phyloP scores from a whole-genome alignment of 1,140 invertebrate genomes.

The Cydia fagiglandana region DNA sequence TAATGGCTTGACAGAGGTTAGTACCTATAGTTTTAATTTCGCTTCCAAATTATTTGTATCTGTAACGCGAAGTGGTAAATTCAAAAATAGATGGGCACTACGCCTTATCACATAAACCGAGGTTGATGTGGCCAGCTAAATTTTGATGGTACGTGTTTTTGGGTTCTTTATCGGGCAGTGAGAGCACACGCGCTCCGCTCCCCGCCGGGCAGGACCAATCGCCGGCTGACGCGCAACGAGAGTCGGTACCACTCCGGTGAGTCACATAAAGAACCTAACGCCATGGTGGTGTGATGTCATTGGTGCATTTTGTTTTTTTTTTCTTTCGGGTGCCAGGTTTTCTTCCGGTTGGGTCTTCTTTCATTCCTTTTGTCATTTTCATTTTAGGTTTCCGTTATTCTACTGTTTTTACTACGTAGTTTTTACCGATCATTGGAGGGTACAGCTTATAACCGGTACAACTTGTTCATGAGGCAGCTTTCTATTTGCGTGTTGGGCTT shows the following conservation, averaged over 20 bases:
- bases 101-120: neutral
- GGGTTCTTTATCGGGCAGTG: conserved; percentile 67
- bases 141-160: conserved; percentile 54
- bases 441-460: conserved; percentile 16
- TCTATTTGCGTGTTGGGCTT: conserved; percentile 24
- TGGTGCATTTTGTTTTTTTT: conserved; percentile 33
- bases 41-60: conserved; percentile 55
- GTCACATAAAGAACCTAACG: conserved; percentile 55
- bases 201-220: conserved; percentile 88
- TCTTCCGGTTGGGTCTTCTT: conserved; percentile 23
- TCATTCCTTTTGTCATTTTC: conserved; percentile 10
- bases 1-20: too few species aligned
- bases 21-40: conserved; percentile 20
- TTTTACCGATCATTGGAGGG: conserved; percentile 1
- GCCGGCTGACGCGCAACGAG: conserved; percentile 95
- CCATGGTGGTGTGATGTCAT: conserved; percentile 35
- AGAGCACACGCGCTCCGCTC: conserved; percentile 73
- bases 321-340: conserved; percentile 24
- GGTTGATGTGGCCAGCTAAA: conserved; percentile 41
- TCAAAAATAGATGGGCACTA: neutral
- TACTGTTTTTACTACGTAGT: neutral
- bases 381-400: neutral
- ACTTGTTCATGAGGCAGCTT: conserved; percentile 7
- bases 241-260: conserved; percentile 98
- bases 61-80: neutral